Evolutionary conservation across 2,797 vertebrate species (phyloP).

Genomic region (Mus caroli): DNA sequence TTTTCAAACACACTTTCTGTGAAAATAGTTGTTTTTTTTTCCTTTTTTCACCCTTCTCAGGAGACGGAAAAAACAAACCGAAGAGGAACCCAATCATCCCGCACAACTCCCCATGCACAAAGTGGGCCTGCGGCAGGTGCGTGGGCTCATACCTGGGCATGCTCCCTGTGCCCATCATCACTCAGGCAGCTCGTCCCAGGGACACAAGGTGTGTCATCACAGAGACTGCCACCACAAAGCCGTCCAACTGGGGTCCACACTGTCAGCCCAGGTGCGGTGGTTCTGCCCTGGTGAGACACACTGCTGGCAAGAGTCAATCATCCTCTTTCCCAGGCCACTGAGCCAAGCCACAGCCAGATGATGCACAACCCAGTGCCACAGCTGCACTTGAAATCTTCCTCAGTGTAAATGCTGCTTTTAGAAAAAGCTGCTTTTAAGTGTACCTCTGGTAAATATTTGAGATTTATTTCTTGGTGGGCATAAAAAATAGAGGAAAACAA

Average conservation of each 20-base stretch:
- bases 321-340: not conserved
- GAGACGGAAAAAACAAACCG: conserved; percentile 19
- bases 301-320: not conserved
- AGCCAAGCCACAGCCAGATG: not conserved
- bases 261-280: not conserved
- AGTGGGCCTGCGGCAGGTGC: not conserved
- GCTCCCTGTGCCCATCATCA: not conserved
- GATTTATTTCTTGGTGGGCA: conserved; percentile 26
- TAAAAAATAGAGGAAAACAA: not conserved
- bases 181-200: not conserved
- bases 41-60: not conserved
- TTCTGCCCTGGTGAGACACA: not conserved
- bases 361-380: not conserved
- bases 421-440: not conserved
- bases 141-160: not conserved
- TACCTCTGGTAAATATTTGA: conserved; percentile 15
- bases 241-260: not conserved
- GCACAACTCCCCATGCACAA: not conserved
- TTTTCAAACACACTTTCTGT: conserved; percentile 25
- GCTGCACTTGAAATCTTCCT: conserved; percentile 3
- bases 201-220: not conserved
- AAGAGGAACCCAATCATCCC: not conserved
- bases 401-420: not conserved
- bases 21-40: not conserved
- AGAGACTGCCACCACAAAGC: not conserved